Evolutionary conservation across 2,888 invertebrate species (phyloP).

Genomic region (Stegophylla sp.): DNA sequence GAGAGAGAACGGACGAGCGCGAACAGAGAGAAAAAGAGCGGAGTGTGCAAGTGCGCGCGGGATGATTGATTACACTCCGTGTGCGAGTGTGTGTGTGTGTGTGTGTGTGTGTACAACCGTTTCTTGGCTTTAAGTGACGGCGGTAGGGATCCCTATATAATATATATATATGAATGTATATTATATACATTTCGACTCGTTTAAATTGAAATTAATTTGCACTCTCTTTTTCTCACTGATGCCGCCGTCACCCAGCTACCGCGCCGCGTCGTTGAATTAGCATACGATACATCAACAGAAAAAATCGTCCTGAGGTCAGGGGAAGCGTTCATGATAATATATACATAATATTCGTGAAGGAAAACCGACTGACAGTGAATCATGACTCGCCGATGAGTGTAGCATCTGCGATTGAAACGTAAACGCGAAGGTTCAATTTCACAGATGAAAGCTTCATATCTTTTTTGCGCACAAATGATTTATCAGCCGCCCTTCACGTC

Average conservation of each 20-base stretch:
- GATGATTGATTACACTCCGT: conserved; percentile 51
- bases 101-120: conserved; percentile 35
- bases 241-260: not conserved
- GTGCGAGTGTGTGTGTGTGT: not conserved
- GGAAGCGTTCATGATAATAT: conserved; percentile 18
- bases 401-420: conserved; percentile 59
- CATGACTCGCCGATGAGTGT: conserved; percentile 54
- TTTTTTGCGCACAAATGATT: conserved; percentile 33
- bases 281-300: conserved; percentile 33
- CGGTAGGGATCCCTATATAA: conserved; percentile 41
- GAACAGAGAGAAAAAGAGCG: conserved; percentile 1
- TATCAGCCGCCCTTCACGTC: conserved; percentile 14
- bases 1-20: not conserved
- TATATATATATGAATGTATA: not conserved
- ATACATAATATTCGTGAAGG: not conserved
- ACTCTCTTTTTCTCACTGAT: conserved; percentile 37
- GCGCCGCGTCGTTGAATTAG: too few relatives aligned
- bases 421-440: conserved; percentile 52
- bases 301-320: conserved; percentile 44
- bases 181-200: conserved; percentile 53
- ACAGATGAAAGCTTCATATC: conserved; percentile 53
- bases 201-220: conserved; percentile 59
- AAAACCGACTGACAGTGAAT: conserved; percentile 51
- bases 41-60: conserved; percentile 22
- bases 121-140: conserved; percentile 58